Percentiles rank a stretch among this genome's conserved stretches.
Conservation (phyloP, 2,797 vertebrate species). For the Coranthus polyacanthus region DNA sequence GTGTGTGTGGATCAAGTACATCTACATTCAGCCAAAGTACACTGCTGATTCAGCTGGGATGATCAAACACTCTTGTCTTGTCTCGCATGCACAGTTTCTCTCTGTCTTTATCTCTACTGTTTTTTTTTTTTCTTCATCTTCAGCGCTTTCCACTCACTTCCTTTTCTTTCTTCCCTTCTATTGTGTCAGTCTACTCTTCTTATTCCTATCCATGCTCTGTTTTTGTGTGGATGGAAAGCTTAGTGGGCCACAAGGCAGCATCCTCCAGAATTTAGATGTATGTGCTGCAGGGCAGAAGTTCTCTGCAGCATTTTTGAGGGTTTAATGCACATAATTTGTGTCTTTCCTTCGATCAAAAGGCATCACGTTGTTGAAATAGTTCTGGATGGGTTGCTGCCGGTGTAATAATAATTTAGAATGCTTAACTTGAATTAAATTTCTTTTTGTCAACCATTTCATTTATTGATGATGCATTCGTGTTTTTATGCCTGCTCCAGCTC, state of each 20-base stretch:
- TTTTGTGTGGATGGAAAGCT: slow-evolving; percentile 29
- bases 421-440: too few relatives aligned
- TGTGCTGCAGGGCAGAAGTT: slow-evolving; percentile 36
- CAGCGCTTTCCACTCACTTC: slow-evolving; percentile 2
- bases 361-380: too few relatives aligned
- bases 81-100: slow-evolving; percentile 34
- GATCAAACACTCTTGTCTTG: slow-evolving; percentile 51
- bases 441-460: not conserved
- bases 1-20: slow-evolving; percentile 31
- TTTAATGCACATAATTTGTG: not conserved
- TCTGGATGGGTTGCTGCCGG: too few relatives aligned
- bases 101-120: slow-evolving; percentile 35
- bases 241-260: slow-evolving; percentile 17
- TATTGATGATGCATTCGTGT: not conserved
- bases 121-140: slow-evolving; percentile 42
- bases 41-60: slow-evolving; percentile 67
- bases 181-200: slow-evolving; percentile 20
- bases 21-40: slow-evolving; percentile 47
- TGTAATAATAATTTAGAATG: too few relatives aligned
- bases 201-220: slow-evolving; percentile 2
- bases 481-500: not conserved
- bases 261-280: slow-evolving; percentile 27
- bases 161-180: slow-evolving; percentile 18
- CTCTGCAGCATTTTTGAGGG: slow-evolving; percentile 22
- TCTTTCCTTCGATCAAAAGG: slow-evolving; percentile 19